phyloP scores from a whole-genome alignment of 2,113 vertebrate genomes.

The Brachyhypopomus gauderio region DNA sequence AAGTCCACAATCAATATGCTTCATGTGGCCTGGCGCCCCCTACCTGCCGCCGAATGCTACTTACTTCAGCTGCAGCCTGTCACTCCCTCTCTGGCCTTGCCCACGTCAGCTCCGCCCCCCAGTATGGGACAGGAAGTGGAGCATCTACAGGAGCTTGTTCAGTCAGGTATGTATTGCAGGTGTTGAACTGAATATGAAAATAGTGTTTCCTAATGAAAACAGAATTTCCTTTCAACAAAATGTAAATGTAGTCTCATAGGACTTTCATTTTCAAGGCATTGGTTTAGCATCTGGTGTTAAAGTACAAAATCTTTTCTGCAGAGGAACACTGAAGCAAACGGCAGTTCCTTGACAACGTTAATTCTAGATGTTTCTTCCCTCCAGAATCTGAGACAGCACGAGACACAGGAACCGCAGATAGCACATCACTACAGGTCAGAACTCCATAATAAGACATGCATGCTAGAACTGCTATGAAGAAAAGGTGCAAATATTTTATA shows the following conservation, averaged over 20 bases:
- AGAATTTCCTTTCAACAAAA: not conserved
- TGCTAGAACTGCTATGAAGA: not conserved
- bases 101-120: not conserved
- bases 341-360: not conserved
- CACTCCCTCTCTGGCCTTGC: constrained; percentile 24
- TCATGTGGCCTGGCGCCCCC: constrained; percentile 93
- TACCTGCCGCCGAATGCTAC: constrained; percentile 89
- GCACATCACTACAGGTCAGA: constrained; percentile 46
- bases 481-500: not conserved
- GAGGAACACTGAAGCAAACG: too few relatives aligned
- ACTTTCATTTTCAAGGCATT: too few relatives aligned
- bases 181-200: not conserved
- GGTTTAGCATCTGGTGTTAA: too few relatives aligned
- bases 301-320: too few relatives aligned
- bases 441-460: not conserved
- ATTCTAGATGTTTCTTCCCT: not conserved
- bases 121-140: constrained; percentile 24
- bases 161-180: not conserved
- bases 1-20: constrained; percentile 93
- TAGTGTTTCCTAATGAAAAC: not conserved
- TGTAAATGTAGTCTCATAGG: too few relatives aligned
- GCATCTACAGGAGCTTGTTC: not conserved
- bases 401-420: not conserved
- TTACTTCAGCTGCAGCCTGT: constrained; percentile 87
- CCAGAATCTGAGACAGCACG: constrained; percentile 24